Evolutionary conservation across 2,888 invertebrate species (phyloP), one percentile per base, ranked within the genome.

Genomic region (Caenorhabditis becei): DNA sequence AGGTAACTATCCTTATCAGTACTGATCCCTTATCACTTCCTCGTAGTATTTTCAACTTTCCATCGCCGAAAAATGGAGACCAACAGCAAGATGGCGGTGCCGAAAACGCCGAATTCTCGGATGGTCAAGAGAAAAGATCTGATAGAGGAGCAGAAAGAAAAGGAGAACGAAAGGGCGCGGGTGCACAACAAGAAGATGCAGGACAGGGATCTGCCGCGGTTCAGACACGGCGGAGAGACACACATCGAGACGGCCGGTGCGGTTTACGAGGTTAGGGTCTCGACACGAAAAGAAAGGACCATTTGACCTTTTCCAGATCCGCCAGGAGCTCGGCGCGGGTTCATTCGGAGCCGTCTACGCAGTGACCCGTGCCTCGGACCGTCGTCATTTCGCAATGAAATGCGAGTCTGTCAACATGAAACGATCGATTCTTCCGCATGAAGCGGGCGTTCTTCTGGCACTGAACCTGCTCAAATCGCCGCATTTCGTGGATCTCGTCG

Each of bases 291-390:
- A 10, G 32, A 32, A 32, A 10, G 41, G 14, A 14, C 8, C 32
- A 10, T 32, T 32, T 66, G 23, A 8, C 26, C 8, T 23, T 35
- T 71, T 72, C 11, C 59, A 78, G 82, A 51, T 78, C n/a, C 28
- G 41, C 44, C 24, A 62, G 14, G 67, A 75, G 32, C 86, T 88
- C 56, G 88, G 88, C 0, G 75, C 77, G 54, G 88, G 88, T n/a
- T 83, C 87, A 23, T 88, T 87, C 63, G 88, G 88, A 0, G 83
- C 87, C 10, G 88, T 88, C 1, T 88, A 51, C 58, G 59, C 58
- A 10, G 85, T 86, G 14, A 66, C 59, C 11, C 74, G 85, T 14
- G 28, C 56, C 41, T 44, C 44, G 0, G 87, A 84, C 63, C 51
- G 67, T 4, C 54, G 65, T 23, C 20, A 59, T 18, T 80, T 83